A percentile compares a stretch with the other conserved stretches of the same genome.
These are phyloP conservation scores for Sebastes matsubarae DNA, from an alignment of 2,797 vertebrate species.

Conservation along the genomic window DNA sequence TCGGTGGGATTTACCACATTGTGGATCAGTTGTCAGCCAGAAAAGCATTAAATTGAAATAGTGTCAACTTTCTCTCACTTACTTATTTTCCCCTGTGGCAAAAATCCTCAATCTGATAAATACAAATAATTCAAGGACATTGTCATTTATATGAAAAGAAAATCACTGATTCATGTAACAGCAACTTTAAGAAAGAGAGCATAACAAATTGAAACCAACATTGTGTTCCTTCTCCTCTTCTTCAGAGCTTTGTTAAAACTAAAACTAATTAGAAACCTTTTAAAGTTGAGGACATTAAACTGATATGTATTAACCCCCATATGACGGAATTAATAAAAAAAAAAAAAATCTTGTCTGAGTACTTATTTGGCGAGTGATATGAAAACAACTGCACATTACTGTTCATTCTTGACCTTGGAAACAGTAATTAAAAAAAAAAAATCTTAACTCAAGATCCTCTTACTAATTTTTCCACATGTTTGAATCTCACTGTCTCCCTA, in stretches of 20 bases:
- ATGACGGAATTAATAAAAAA: no score
- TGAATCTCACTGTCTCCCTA: neutral
- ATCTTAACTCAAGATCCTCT: neutral
- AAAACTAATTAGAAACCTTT: neutral
- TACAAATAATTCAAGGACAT: neutral
- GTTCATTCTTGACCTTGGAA: neutral
- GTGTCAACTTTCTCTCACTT: neutral
- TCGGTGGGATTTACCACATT: neutral
- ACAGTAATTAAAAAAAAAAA: neutral
- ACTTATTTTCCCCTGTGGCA: neutral
- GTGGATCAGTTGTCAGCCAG: constrained; percentile 2
- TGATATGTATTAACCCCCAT: no score
- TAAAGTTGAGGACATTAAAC: neutral
- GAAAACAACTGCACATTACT: neutral
- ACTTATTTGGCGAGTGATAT: neutral
- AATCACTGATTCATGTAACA: neutral
- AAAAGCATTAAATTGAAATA: neutral
- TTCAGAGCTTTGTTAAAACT: neutral
- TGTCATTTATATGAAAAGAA: neutral
- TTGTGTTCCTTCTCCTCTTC: neutral
- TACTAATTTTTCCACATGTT: neutral
- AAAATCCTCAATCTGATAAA: constrained; percentile 1
- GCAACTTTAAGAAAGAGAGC: neutral
- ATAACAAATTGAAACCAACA: neutral
- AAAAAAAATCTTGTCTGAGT: no score